Evolutionary conservation across 1,140 invertebrate genomes (phyloP).

Genomic region (Drosophila eugracilis): DNA sequence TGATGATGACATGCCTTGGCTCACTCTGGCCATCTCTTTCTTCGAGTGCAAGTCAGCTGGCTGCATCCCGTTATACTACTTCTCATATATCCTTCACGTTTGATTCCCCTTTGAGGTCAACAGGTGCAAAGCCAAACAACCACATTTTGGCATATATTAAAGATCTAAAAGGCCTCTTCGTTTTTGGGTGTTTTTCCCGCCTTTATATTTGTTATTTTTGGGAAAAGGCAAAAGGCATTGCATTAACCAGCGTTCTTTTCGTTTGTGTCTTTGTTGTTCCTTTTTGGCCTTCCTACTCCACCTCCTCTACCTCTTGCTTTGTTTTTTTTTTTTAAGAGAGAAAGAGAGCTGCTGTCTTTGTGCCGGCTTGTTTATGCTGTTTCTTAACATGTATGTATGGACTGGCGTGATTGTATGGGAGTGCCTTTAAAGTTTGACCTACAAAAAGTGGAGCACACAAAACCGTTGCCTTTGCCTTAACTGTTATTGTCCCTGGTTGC

Average conservation of each 20-base stretch:
- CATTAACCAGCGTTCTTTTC: conserved; percentile 39
- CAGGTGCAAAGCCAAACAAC: conserved; percentile 26
- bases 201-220: conserved; percentile 5
- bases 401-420: conserved; percentile 32
- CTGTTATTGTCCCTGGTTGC: conserved; percentile 32
- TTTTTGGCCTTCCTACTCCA: conserved; percentile 22
- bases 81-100: conserved; percentile 31
- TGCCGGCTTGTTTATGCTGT: conserved; percentile 43
- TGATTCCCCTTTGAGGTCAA: conserved; percentile 36
- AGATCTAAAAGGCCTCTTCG: conserved; percentile 17
- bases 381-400: conserved; percentile 15
- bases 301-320: conserved; percentile 7
- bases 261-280: conserved; percentile 52
- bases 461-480: conserved; percentile 29
- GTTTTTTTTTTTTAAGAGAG: conserved; percentile 17
- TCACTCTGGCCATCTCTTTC: background rate
- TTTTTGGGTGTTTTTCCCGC: conserved; percentile 8
- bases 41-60: conserved; percentile 7
- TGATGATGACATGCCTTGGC: conserved; percentile 56
- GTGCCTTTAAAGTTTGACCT: conserved; percentile 68
- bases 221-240: conserved; percentile 31
- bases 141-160: conserved; percentile 35
- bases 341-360: conserved; percentile 27
- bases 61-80: conserved; percentile 26
- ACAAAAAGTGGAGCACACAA: conserved; percentile 65